Base-by-base conservation (phyloP, 2,113 vertebrate species). In the Panthera leo region DNA sequence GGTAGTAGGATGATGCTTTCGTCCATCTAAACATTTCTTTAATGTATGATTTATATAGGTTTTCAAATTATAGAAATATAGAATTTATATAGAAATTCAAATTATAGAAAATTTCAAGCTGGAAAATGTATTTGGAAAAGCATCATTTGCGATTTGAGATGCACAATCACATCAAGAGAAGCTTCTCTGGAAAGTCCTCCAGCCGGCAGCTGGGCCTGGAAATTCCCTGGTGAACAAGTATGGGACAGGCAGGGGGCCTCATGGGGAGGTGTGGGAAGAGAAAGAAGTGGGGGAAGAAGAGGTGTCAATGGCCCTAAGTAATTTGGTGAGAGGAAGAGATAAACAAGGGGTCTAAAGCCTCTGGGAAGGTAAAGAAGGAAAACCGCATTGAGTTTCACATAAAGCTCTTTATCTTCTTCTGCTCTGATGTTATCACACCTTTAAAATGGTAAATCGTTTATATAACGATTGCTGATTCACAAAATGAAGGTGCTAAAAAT, bases 351-450 rank as follows among this genome's bases (percentile, higher is more conserved):
- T 85, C 73, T 21, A 9, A 18, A 29, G 39, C 63, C 76, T 70
- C 23, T 15, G 70, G 19, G 31, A 89, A 51, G 45, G 58, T 14
- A 4, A 65, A 14, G 55, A 85, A 48, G 13, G 11, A 36, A 76
- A 70, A 31, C 80, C 82, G 75, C 82, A 16, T 89, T 34, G 75
- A 19, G 67, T 97, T 97, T 94, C 97, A 86, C 42, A 15, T 4
- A 75, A 89, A 96, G 95, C 96, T 23, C 84, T 79, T 96, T 94
- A 91, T 97, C 96, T 94, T 36, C 71, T 13, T 36, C 16, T 4
- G 68, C 75, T 75, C 88, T 80, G 98, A 97, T 97, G 97, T 76
- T 97, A 97, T 97, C 97, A 27, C 76, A 18, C 48, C 85, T 90
- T 78, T 53, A 75, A 87, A 94, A 90, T 45, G 88, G 93, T 88